Base-by-base conservation (phyloP, 2,797 vertebrate species). In the Melanotaenia parkinsoni region DNA sequence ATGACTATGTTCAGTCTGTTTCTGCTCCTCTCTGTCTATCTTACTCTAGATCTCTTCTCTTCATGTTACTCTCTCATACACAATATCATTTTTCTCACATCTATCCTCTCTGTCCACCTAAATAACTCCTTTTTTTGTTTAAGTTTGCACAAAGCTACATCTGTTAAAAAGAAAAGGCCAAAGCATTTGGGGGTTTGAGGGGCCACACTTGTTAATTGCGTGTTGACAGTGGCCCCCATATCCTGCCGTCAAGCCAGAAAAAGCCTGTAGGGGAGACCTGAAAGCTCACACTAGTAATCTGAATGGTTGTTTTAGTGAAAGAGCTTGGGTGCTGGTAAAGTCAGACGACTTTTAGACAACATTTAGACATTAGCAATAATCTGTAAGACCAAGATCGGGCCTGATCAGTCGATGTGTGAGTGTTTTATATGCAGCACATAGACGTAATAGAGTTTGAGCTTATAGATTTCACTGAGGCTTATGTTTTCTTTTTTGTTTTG, bases 191-290 rank as follows among this genome's bases (percentile, higher is more conserved):
- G 67, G 73, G 60, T 60, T 69, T 22, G 30, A 64, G 74, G 74
- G 84, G 81, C 72, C 32, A 70, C n/a, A 24, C 61, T 77, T 89
- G 32, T 89, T 93, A 91, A 92, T 91, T 92, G 79, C 78, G 58
- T 90, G 90, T 89, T 91, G 88, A 92, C 87, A 93, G 79, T 83
- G 76, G 86, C 85, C 80, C 87, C 86, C 72, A 71, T 86, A 85
- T 88, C 81, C 90, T 84, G 87, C 88, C 87, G 87, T 87, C 82
- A 73, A 74, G 71, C 63, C 70, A 59, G 71, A 67, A 78, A 79
- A 72, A 64, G 70, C 67, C 76, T 79, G 68, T 76, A 77, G 76
- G 83, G 81, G 80, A 80, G 69, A 77, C 79, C 61, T 84, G 77
- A 83, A 74, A 83, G 76, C 77, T 64, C 43, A 58, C 35, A 73